A percentile compares a stretch with the other conserved stretches of the same genome.
Evolutionary conservation across 2,797 vertebrate genomes (phyloP).

Genomic region (Cynopterus sphinx): DNA sequence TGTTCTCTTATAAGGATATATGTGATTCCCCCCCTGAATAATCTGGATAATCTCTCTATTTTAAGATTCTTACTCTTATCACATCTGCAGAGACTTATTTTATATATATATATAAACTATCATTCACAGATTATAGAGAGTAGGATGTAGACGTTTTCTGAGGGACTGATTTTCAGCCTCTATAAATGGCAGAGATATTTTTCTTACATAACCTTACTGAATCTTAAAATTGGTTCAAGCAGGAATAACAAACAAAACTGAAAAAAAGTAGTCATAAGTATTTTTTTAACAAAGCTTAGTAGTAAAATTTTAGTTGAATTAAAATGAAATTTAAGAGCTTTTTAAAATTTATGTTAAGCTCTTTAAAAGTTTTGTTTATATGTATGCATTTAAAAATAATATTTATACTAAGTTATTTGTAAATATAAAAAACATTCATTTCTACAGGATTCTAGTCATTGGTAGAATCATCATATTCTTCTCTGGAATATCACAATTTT

Average conservation of each 20-base stretch:
- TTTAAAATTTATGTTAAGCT: neutral
- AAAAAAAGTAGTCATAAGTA: neutral
- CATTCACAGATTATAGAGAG: neutral
- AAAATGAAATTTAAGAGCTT: neutral
- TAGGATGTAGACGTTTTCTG: neutral
- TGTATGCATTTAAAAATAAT: neutral
- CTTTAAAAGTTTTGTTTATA: neutral
- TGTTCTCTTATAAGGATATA: neutral
- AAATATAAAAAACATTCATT: neutral
- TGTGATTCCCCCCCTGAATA: neutral
- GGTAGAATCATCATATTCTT: neutral
- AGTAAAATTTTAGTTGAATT: neutral
- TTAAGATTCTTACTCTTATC: neutral
- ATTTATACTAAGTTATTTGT: neutral
- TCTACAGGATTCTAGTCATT: neutral
- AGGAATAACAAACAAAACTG: neutral
- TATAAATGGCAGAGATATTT: neutral
- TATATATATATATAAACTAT: neutral
- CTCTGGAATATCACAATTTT: neutral
- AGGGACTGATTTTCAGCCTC: neutral
- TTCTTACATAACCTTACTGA: neutral
- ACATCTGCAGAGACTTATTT: neutral
- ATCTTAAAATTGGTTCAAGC: neutral
- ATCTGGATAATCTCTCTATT: neutral
- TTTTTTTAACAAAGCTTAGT: neutral